Evolutionary conservation across 2,888 invertebrate genomes (phyloP), one percentile per base, ranked within the genome.

Genomic region (Aspidiotus destructor): DNA sequence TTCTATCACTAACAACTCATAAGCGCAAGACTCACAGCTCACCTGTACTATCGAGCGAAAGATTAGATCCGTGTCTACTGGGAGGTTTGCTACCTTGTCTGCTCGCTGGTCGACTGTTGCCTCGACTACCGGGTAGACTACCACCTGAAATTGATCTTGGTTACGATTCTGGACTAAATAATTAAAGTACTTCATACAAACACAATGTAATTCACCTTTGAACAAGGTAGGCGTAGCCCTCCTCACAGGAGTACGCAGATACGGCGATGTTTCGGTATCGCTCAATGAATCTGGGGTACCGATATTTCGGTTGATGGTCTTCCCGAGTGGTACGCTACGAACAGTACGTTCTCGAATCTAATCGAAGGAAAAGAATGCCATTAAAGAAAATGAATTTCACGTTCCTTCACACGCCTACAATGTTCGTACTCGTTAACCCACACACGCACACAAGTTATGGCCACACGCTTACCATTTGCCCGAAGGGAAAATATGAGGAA

Each of bases 281-380:
- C 89, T 90, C 65, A 92, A 82, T 55, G 91, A 92, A 78, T 93
- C 92, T 17, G 92, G 92, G 44, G 92, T 92, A 52, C 89, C 90
- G 72, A 90, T 89, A 16, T 89, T 89, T 72, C 88, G 83, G 54
- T 88, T 76, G 15, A 73, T 70, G 60, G 75, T 76, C 61, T 82
- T 80, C 48, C 85, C 85, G 94, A 96, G 94, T 60, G 95, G 94
- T 73, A 92, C 88, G 69, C 94, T 94, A 74, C 93, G 85, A 70
- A 85, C 88, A 57, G 94, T 94, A 75, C 94, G 86, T 80, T 96
- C 96, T 75, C 94, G 86, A 70, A 95, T 92, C 94, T 95, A 80
- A 61, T 55, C 9, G 48, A 17, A 17, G 28, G 15, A 63, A 55
- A 54, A 55, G 40, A 53, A 64, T 55, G 41, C 5, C 41, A 28